Base-by-base conservation (phyloP, 2,113 vertebrate genomes). In the Psilopogon haemacephalus region DNA sequence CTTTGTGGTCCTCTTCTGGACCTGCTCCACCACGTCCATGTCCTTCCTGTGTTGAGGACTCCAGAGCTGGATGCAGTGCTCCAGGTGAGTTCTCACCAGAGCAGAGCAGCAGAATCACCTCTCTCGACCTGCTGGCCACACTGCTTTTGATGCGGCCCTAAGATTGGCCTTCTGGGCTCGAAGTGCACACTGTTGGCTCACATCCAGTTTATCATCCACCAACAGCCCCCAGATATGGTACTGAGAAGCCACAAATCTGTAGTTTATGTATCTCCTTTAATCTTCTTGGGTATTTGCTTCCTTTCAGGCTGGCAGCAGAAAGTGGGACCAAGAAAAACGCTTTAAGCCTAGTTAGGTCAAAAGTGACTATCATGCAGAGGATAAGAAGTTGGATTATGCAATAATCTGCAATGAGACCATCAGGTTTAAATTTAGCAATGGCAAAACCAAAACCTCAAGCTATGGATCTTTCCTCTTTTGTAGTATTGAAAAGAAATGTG, bases 341-440 rank as follows among this genome's bases (percentile, higher is more conserved):
- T 89, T 48, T 73, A 59, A 84, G n/a, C 54, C 63, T 70, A 37
- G 81, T 35, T 87, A 88, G 71, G 59, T 91, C 91, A 93, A 73
- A 89, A 94, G 56, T 70, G 37, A 67, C 52, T 87, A 4, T 46
- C 0, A 2, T 82, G 73, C 55, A 81, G 38, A 21, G 16, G 30
- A 67, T 84, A 63, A 89, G 60, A 52, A n/a, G 19, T 11, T 81
- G 11, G 24, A 17, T 76, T 93, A 44, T 89, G 60, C 79, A 76
- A 90, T 81, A 21, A 87, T 48, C 63, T 79, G 64, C 63, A 84
- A 67, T 44, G 81, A 93, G 62, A 80, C 48, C 0, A 1, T 28
- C 1, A 4, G 59, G 33, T 89, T 82, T 90, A 94, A 88, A 76
- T 86, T 81, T 87, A 95, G 63, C 59, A 79, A 30, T 65, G n/a